These are phyloP conservation scores for Fragum sueziense DNA, from an alignment of 2,888 invertebrate species.

Conservation along the genomic window DNA sequence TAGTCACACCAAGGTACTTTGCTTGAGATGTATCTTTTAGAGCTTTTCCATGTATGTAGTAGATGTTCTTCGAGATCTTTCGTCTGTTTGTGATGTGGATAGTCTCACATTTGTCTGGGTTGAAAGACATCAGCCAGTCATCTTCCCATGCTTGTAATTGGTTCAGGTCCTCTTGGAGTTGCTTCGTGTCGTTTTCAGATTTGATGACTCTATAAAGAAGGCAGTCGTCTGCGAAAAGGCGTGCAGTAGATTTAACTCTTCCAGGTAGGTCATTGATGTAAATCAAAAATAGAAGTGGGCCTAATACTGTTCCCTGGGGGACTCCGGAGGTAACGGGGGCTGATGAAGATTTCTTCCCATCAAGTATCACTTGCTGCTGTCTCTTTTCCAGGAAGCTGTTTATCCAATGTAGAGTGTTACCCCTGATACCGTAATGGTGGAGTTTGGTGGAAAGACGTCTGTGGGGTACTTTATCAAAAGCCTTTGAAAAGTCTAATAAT, in stretches of 20 bases:
- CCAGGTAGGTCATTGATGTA: constrained; percentile 41
- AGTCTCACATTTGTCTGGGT: constrained; percentile 48
- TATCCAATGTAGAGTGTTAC: no score
- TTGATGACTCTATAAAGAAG: constrained; percentile 47
- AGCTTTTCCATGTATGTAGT: constrained; percentile 23
- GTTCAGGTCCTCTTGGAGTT: constrained; percentile 45
- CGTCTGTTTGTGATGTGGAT: constrained; percentile 36
- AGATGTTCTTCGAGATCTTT: neutral
- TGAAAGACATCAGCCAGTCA: constrained; percentile 46
- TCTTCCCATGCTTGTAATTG: constrained; percentile 34
- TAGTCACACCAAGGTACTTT: constrained; percentile 28
- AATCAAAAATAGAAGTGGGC: no score
- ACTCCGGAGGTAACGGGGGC: no score
- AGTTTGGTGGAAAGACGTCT: no score
- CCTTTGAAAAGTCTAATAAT: no score
- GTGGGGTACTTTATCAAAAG: no score
- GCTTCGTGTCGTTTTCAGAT: constrained; percentile 13
- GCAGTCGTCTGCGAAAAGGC: constrained; percentile 60
- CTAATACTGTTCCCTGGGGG: no score
- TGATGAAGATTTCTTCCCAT: no score
- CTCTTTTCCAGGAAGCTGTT: no score
- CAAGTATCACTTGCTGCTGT: no score
- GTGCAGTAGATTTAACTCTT: constrained; percentile 26
- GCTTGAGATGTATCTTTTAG: neutral
- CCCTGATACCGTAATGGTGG: no score